Conservation (phyloP, 2,797 vertebrate genomes). For the Protosalanx chinensis region DNA sequence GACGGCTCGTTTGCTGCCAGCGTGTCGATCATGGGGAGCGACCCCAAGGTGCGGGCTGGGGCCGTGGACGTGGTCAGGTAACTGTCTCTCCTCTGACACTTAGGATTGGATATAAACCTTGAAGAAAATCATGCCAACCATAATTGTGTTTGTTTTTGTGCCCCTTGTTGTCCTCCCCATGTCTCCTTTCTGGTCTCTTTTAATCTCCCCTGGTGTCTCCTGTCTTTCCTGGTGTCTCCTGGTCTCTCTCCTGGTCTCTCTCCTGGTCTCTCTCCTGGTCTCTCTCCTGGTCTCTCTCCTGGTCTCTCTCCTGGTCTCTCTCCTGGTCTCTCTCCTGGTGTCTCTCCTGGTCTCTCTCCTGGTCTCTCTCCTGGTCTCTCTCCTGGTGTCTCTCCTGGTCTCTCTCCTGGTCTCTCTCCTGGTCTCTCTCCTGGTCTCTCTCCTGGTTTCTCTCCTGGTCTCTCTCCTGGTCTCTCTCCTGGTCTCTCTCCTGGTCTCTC, state of each 20-base stretch:
- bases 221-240: background rate
- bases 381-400: background rate
- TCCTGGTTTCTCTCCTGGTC: too few relatives aligned
- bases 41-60: constrained; percentile 95
- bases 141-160: constrained; percentile 7
- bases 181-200: too few relatives aligned
- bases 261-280: background rate
- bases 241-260: background rate
- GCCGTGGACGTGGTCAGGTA: constrained; percentile 98
- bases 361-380: too few relatives aligned
- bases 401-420: too few relatives aligned
- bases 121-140: background rate
- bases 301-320: too few relatives aligned
- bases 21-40: constrained; percentile 99
- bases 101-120: background rate
- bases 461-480: too few relatives aligned
- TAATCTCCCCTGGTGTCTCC: background rate
- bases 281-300: too few relatives aligned
- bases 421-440: too few relatives aligned
- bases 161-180: background rate
- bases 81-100: constrained; percentile 7
- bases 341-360: background rate
- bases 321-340: too few relatives aligned
- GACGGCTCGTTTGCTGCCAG: constrained; percentile 98
- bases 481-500: background rate